phyloP scores from a whole-genome alignment of 2,888 invertebrate species.

The Phengaris alcon region DNA sequence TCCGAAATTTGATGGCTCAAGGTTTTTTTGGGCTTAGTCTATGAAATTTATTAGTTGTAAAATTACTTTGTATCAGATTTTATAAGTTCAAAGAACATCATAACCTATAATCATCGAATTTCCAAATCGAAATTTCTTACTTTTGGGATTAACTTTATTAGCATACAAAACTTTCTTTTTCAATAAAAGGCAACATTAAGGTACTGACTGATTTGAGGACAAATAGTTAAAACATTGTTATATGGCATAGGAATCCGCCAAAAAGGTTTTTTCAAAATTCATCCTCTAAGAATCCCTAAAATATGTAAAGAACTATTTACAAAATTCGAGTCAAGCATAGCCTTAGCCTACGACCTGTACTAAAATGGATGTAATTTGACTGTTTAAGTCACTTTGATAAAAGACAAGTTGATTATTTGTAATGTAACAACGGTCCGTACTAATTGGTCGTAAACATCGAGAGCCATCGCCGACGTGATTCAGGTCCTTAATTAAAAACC shows the following conservation, averaged over 20 bases:
- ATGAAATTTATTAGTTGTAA: conserved; percentile 30
- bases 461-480: conserved; percentile 61
- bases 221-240: no score
- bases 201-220: no score
- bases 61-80: not conserved
- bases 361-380: not conserved
- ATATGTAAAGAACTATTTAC: no score
- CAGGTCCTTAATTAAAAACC: conserved; percentile 74
- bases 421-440: conserved; percentile 39
- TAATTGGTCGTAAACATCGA: conserved; percentile 50
- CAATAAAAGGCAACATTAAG: no score
- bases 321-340: no score
- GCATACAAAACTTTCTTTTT: no score
- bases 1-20: conserved; percentile 38
- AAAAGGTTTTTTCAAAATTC: no score
- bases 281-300: no score
- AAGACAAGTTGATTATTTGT: conserved; percentile 21
- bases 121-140: not conserved
- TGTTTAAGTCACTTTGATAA: not conserved
- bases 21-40: conserved; percentile 35
- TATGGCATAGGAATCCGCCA: no score
- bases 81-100: conserved; percentile 31
- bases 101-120: not conserved
- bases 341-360: no score
- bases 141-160: not conserved